Percentiles rank a stretch among this genome's conserved stretches.
Evolutionary conservation across 2,888 invertebrate genomes (phyloP).

Genomic region (Drosophila mimetica): DNA sequence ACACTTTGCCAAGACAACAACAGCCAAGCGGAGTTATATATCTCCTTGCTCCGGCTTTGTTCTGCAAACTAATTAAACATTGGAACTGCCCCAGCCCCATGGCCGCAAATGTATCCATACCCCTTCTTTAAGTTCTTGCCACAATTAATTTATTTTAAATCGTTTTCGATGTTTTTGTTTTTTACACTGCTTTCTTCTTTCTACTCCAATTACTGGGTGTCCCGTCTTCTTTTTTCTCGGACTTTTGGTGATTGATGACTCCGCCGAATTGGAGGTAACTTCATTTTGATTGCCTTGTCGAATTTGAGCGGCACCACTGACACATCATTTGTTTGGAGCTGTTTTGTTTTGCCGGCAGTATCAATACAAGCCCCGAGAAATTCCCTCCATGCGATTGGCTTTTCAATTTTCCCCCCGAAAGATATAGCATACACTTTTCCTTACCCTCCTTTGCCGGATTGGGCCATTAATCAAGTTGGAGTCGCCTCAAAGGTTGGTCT

Average conservation of each 20-base stretch:
- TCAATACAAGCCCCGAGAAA: slow-evolving; percentile 47
- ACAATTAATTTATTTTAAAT: slow-evolving; percentile 78
- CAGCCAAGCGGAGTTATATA: slow-evolving; percentile 8
- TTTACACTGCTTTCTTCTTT: slow-evolving; percentile 21
- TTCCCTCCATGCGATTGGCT: slow-evolving; percentile 56
- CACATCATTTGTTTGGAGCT: slow-evolving; percentile 73
- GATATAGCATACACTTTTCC: slow-evolving; percentile 14
- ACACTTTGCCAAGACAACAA: slow-evolving; percentile 49
- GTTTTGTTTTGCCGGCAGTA: slow-evolving; percentile 52
- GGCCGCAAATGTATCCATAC: too few relatives aligned
- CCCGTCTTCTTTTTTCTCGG: neutral
- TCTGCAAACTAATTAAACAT: slow-evolving; percentile 74
- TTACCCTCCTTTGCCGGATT: slow-evolving; percentile 25
- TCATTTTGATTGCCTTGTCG: slow-evolving; percentile 77
- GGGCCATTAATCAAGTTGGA: slow-evolving; percentile 42
- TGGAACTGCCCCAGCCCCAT: slow-evolving; percentile 31
- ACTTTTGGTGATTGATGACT: slow-evolving; percentile 63
- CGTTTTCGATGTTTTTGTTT: slow-evolving; percentile 47
- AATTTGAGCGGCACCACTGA: slow-evolving; percentile 56
- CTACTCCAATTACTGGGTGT: slow-evolving; percentile 38
- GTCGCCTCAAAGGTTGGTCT: slow-evolving; percentile 29
- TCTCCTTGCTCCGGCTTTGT: slow-evolving; percentile 52
- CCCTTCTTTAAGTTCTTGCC: slow-evolving; percentile 20
- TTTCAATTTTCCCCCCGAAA: slow-evolving; percentile 62
- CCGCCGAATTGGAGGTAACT: slow-evolving; percentile 67